These are phyloP conservation scores for Amazona vittata DNA, from an alignment of 2,113 vertebrate genomes.

Conservation along the genomic window DNA sequence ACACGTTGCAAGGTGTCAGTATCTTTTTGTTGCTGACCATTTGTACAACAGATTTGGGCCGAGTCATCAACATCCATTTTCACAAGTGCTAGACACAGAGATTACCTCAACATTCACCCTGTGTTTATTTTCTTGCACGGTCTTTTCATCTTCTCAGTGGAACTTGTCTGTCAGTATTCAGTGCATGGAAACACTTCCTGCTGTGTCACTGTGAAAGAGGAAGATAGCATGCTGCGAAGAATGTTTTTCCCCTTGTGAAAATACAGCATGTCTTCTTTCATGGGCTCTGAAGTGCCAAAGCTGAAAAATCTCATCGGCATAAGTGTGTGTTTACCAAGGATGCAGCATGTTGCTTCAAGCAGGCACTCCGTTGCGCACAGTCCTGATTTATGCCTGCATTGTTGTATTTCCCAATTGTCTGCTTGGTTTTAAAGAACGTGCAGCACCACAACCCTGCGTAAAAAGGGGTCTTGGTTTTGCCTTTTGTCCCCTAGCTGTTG, in stretches of 20 bases:
- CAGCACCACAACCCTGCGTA: no score
- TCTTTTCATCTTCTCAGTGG: background rate
- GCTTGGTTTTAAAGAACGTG: background rate
- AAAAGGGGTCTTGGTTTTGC: background rate
- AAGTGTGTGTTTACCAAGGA: background rate
- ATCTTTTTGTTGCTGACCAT: background rate
- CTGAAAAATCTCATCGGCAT: background rate
- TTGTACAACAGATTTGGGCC: background rate
- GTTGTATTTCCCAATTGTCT: background rate
- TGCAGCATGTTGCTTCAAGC: background rate
- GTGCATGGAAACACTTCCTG: background rate
- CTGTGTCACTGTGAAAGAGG: background rate
- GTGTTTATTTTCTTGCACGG: background rate
- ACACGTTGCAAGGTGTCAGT: background rate
- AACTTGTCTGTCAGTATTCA: background rate
- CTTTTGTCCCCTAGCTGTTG: background rate
- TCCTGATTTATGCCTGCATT: fast-evolving
- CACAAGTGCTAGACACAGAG: background rate
- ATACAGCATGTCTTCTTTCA: background rate
- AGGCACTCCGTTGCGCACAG: background rate
- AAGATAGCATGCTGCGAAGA: background rate
- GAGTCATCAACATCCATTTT: background rate
- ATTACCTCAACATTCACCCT: background rate
- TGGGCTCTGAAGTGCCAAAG: background rate
- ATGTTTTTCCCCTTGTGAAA: background rate